phyloP scores from a whole-genome alignment of 2,888 invertebrate species.

The Drosophila diplacantha region DNA sequence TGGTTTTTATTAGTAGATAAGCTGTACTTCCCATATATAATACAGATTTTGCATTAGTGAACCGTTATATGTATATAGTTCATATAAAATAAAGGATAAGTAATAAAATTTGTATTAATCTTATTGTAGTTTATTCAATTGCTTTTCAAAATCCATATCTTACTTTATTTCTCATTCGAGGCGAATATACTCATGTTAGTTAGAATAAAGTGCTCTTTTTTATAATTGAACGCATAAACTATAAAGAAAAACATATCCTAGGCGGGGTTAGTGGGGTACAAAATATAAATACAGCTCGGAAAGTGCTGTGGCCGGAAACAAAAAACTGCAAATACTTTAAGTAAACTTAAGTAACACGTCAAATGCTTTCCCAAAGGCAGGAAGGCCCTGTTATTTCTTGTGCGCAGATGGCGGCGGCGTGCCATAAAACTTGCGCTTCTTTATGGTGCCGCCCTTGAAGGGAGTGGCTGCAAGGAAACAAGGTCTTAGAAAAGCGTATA shows the following conservation, averaged over 20 bases:
- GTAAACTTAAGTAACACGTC: conserved; percentile 58
- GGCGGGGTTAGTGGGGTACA: conserved; percentile 24
- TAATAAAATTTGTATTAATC: not conserved
- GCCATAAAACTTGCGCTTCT: conserved; percentile 76
- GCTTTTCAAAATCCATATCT: conserved; percentile 15
- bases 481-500: not conserved
- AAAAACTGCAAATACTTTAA: conserved; percentile 55
- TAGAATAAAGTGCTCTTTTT: conserved; percentile 22
- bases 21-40: not conserved
- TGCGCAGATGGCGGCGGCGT: conserved; percentile 71
- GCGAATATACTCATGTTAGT: conserved; percentile 33
- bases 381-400: conserved; percentile 56
- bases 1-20: conserved; percentile 2
- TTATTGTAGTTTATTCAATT: conserved; percentile 5
- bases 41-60: not conserved
- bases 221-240: conserved; percentile 25
- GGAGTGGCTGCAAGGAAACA: conserved; percentile 70
- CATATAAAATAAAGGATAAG: not conserved
- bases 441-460: conserved; percentile 73
- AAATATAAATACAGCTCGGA: conserved; percentile 33
- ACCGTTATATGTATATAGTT: not conserved
- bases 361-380: conserved; percentile 18
- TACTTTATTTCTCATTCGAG: conserved; percentile 20
- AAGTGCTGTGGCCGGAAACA: conserved; percentile 38
- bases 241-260: conserved; percentile 24